phyloP scores from a whole-genome alignment of 2,797 vertebrate species.

The Peromyscus eremicus region DNA sequence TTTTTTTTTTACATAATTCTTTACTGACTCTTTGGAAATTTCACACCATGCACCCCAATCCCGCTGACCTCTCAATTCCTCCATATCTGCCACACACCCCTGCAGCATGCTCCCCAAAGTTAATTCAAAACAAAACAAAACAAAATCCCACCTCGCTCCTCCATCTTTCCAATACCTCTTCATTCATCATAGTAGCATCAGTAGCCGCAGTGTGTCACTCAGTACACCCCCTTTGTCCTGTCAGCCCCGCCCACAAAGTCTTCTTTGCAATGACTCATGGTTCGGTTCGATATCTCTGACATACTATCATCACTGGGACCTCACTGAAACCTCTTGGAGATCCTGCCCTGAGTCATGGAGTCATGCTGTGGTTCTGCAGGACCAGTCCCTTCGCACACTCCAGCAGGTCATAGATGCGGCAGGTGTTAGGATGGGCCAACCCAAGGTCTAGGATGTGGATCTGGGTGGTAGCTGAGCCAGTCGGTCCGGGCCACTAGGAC shows the following conservation, averaged over 20 bases:
- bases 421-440: background rate
- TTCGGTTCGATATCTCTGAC: background rate
- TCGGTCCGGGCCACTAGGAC: background rate
- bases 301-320: background rate
- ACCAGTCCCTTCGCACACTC: background rate
- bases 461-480: background rate
- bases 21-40: background rate
- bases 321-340: background rate
- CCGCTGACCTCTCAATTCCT: background rate
- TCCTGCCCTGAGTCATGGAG: background rate
- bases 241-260: background rate
- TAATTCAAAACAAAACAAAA: background rate
- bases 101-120: background rate
- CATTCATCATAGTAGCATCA: background rate
- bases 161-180: background rate
- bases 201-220: background rate
- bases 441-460: background rate
- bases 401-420: background rate
- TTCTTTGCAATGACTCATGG: background rate
- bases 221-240: background rate
- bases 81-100: background rate
- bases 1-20: background rate
- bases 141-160: accelerated
- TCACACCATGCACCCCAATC: background rate
- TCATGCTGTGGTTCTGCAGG: background rate